phyloP scores from a whole-genome alignment of 2,888 invertebrate species.

The Acleris emargana region DNA sequence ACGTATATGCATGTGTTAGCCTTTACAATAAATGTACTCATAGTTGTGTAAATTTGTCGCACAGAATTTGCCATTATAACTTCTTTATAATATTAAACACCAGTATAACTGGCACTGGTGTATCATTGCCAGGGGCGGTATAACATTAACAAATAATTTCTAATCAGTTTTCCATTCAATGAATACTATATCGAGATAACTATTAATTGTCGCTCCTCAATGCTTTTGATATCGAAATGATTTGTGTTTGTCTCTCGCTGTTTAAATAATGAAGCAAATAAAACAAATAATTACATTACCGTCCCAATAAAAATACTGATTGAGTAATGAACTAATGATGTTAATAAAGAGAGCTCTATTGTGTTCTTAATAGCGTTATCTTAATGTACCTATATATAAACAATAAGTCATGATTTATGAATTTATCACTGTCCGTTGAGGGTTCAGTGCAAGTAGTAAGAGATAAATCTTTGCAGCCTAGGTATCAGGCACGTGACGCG shows the following conservation, averaged over 20 bases:
- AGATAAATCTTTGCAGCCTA: slow-evolving; percentile 52
- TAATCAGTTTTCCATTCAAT: slow-evolving; percentile 28
- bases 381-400: not conserved
- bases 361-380: not conserved
- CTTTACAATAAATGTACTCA: too few species aligned
- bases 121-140: too few species aligned
- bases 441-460: slow-evolving; percentile 27
- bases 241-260: too few species aligned
- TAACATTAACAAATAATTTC: slow-evolving; percentile 4
- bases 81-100: too few species aligned
- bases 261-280: too few species aligned
- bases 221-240: slow-evolving; percentile 22
- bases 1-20: too few species aligned
- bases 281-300: not conserved
- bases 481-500: slow-evolving; percentile 53
- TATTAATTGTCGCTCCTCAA: slow-evolving; percentile 7
- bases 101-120: too few species aligned
- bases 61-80: too few species aligned
- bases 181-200: slow-evolving; percentile 31
- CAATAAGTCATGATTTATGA: too few species aligned
- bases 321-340: slow-evolving; percentile 8
- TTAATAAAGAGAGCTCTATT: slow-evolving; percentile 11
- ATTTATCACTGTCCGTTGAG: too few species aligned
- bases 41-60: too few species aligned
- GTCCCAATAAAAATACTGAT: not conserved